Evolutionary conservation across 2,888 invertebrate species (phyloP), one percentile per base, ranked within the genome.

Genomic region (Parnassius orleans): DNA sequence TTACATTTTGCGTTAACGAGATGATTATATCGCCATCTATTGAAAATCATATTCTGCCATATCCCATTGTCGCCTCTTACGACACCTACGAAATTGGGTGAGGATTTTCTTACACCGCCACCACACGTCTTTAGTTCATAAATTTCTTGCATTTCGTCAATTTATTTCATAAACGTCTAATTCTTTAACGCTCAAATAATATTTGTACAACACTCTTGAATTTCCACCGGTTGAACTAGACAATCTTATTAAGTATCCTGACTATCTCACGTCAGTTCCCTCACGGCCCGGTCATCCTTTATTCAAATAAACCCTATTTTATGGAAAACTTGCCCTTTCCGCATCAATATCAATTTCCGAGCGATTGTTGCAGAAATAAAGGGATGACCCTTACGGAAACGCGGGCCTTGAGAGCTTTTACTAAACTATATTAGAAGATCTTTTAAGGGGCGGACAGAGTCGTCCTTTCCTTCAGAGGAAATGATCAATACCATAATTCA

Each of bases 231-330:
- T 75, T 71, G 68, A 59, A 76, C 72, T 73, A 78, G 80, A 84
- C 84, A 84, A 86, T 86, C 83, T 88, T 86, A 86, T 89, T 87
- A 86, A 87, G 81, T 81, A 84, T 68, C 81, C 78, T 70, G 76
- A 74, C 80, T 79, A 80, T 81, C 79, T 72, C 81, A 78, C 82
- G 86, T 87, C 89, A 81, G 81, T 72, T 75, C 83, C 79, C 81
- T 73, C 76, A 71, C 83, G 80, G 78, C 69, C 81, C 83, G 83
- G 83, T 81, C 86, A 90, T 91, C 90, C 89, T 87, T 91, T 91
- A 91, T 91, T 91, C 89, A 91, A 91, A 91, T 91, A 90, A 90
- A 90, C 90, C 90, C 90, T 90, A 90, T 90, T 91, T 91, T 90
- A 91, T 91, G 90, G 90, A 91, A 90, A 90, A 87, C 83, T 80